phyloP scores from a whole-genome alignment of 2,797 vertebrate genomes.

The Champsocephalus gunnari region DNA sequence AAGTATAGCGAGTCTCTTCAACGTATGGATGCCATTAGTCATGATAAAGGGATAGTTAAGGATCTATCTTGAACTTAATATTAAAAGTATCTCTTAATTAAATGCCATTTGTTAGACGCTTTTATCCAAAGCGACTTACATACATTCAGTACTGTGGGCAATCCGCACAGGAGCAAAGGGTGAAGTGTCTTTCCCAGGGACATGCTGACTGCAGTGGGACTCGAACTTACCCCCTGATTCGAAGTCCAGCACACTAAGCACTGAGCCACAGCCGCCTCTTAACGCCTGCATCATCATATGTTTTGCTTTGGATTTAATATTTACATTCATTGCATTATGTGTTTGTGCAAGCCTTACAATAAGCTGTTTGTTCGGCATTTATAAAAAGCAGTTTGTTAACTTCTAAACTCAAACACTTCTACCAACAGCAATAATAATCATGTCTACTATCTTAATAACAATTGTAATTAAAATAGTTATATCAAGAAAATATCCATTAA shows the following conservation, averaged over 20 bases:
- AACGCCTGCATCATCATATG: background rate
- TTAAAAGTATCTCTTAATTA: no score
- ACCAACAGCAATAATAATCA: background rate
- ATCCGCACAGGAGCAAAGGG: no score
- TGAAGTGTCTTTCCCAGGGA: no score
- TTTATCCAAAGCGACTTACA: no score
- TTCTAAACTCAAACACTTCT: background rate
- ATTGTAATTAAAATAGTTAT: background rate
- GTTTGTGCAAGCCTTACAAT: background rate
- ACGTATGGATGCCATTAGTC: background rate
- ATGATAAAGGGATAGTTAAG: background rate
- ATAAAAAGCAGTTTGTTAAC: background rate
- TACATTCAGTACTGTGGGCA: no score
- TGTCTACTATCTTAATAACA: background rate
- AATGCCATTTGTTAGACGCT: no score
- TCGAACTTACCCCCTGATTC: no score
- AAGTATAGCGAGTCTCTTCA: background rate
- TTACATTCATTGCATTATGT: rapidly evolving
- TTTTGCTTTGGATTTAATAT: background rate
- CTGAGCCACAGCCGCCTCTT: no score
- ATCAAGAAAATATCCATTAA: background rate
- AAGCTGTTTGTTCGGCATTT: background rate
- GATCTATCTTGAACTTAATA: background rate
- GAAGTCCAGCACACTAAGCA: no score
- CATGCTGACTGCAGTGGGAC: no score